A percentile compares a stretch with the other conserved stretches of the same genome.
Evolutionary conservation across 1,140 invertebrate species (phyloP).

Genomic region (Trachelipus rathkii): DNA sequence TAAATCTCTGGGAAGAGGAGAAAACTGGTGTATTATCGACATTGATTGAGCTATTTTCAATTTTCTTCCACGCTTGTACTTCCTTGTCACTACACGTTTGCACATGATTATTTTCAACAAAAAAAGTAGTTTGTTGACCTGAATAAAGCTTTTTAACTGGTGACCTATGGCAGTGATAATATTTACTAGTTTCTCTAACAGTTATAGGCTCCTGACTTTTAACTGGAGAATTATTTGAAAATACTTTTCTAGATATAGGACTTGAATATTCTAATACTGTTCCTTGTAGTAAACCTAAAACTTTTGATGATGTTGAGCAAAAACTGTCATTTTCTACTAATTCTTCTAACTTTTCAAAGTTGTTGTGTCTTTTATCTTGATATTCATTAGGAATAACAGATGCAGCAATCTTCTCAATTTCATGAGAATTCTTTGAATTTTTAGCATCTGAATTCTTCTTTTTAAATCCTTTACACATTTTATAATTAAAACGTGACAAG

Average conservation of each 20-base stretch:
- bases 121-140: neutral
- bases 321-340: conserved; percentile 66
- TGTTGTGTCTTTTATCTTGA: neutral
- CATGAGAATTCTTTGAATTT: too few species aligned
- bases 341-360: conserved; percentile 67
- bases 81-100: neutral
- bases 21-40: neutral
- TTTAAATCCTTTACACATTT: neutral
- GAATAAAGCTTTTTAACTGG: neutral
- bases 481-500: neutral
- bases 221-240: neutral
- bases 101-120: neutral
- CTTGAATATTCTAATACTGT: conserved; percentile 50
- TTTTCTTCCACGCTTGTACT: neutral
- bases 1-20: neutral
- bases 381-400: too few species aligned
- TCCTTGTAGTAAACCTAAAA: conserved; percentile 55
- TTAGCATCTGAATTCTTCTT: neutral
- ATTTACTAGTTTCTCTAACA: neutral
- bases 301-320: conserved; percentile 63
- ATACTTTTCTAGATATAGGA: conserved; percentile 47
- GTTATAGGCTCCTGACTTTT: neutral
- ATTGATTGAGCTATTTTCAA: neutral
- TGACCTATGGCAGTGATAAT: too few species aligned
- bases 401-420: too few species aligned